Percentiles rank a stretch among this genome's conserved stretches.
Conservation (phyloP, 2,888 invertebrate genomes). For the Nomada ruficornis region DNA sequence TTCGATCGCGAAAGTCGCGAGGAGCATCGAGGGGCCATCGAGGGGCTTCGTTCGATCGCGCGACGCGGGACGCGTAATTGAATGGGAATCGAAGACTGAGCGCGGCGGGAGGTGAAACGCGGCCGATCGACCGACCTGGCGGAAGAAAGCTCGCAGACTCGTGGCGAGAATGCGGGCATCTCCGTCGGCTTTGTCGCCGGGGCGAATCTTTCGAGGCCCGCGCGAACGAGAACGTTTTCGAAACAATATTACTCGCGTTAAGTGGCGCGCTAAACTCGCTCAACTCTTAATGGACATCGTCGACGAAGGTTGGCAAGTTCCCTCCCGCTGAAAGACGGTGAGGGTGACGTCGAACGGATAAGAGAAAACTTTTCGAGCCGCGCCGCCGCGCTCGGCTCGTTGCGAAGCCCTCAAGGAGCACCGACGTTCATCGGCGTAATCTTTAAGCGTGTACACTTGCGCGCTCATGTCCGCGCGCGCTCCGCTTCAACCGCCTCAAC, state of each 20-base stretch:
- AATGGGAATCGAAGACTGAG: slow-evolving; percentile 47
- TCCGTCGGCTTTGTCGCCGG: background rate
- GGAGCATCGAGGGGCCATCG: too few relatives aligned
- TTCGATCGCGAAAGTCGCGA: too few relatives aligned
- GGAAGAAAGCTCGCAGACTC: background rate
- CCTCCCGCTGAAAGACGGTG: slow-evolving; percentile 21
- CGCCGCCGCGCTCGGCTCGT: slow-evolving; percentile 57
- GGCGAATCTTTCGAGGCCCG: slow-evolving; percentile 45
- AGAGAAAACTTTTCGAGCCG: slow-evolving; percentile 62
- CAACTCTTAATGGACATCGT: slow-evolving; percentile 70
- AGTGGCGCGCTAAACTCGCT: slow-evolving; percentile 65
- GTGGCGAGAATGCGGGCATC: background rate
- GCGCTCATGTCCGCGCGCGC: slow-evolving; percentile 4
- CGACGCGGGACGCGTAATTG: slow-evolving; percentile 24
- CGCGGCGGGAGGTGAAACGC: slow-evolving; percentile 1
- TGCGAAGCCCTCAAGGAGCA: slow-evolving; percentile 53
- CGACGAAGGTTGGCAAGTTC: slow-evolving; percentile 58
- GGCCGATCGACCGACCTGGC: background rate
- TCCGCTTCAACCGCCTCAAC: slow-evolving; percentile 38
- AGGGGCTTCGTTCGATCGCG: too few relatives aligned
- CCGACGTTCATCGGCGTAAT: slow-evolving; percentile 60
- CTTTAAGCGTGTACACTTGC: slow-evolving; percentile 43
- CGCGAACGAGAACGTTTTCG: slow-evolving; percentile 53
- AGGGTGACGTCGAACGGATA: slow-evolving; percentile 39
- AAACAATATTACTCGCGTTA: slow-evolving; percentile 67